Conservation (phyloP, 2,113 vertebrate species). For the Lanius ludovicianus region DNA sequence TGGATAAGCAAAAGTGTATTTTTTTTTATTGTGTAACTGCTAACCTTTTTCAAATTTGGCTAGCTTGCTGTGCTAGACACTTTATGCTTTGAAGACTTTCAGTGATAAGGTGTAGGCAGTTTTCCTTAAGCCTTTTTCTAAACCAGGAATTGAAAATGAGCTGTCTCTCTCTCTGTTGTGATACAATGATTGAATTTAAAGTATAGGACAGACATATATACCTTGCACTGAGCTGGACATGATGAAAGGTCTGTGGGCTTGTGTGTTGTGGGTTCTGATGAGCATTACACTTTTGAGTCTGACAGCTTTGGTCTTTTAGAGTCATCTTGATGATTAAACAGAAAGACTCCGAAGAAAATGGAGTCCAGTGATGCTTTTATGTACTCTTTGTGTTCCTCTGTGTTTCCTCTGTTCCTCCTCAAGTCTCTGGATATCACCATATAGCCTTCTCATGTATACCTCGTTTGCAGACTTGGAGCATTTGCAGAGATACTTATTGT, state of each 20-base stretch:
- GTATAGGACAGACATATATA: fast-evolving
- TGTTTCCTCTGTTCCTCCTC: neutral
- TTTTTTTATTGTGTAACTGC: neutral
- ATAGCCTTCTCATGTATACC: neutral
- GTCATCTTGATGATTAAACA: neutral
- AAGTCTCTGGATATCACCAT: neutral
- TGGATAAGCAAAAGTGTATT: slow-evolving; percentile 22
- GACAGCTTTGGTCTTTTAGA: neutral
- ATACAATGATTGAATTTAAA: neutral
- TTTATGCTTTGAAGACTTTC: neutral
- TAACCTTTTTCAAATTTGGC: neutral
- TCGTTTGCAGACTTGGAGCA: neutral
- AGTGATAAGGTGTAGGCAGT: neutral
- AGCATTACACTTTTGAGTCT: neutral
- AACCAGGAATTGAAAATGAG: neutral
- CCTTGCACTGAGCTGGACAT: neutral
- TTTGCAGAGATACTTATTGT: neutral
- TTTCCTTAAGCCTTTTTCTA: neutral
- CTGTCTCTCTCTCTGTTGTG: neutral
- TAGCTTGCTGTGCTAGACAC: neutral
- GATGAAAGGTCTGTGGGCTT: neutral
- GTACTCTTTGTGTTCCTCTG: neutral
- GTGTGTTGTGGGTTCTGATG: neutral
- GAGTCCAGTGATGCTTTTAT: neutral
- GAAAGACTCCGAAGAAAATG: neutral